These are phyloP conservation scores for Ispidina lecontei DNA, from an alignment of 2,797 vertebrate genomes.

Conservation along the genomic window DNA sequence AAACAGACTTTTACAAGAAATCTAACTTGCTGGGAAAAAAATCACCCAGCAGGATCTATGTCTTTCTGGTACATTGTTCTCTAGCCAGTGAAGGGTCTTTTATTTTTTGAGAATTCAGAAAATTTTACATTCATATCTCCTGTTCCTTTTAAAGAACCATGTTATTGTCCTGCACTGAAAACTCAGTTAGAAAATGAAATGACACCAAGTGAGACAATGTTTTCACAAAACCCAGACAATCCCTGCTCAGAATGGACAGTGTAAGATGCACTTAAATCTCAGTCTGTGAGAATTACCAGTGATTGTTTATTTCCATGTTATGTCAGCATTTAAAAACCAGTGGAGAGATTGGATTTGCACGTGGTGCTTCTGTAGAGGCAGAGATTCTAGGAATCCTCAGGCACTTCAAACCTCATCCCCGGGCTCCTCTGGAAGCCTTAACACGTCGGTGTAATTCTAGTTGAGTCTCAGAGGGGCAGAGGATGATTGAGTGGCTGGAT, in stretches of 20 bases:
- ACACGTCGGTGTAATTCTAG: background rate
- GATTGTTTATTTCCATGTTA: background rate
- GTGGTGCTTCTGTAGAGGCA: background rate
- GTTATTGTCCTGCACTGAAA: background rate
- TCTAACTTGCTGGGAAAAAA: background rate
- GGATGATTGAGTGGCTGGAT: background rate
- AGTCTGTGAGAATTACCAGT: background rate
- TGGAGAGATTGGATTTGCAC: background rate
- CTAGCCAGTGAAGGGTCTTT: background rate
- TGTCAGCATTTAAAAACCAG: background rate
- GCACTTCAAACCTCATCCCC: background rate
- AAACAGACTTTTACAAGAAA: background rate
- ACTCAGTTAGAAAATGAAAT: background rate
- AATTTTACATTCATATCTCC: background rate
- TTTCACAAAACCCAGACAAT: background rate
- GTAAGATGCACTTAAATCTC: background rate
- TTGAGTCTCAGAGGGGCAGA: background rate
- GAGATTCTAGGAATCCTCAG: background rate
- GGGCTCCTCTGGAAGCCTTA: background rate
- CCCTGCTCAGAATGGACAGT: background rate
- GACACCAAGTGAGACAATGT: background rate
- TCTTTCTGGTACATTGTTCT: background rate
- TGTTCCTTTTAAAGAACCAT: background rate
- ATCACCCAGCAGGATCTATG: rapidly evolving
- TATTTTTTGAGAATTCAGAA: background rate